Evolutionary conservation across 2,888 invertebrate genomes (phyloP).

Genomic region (Nomada lathburiana): DNA sequence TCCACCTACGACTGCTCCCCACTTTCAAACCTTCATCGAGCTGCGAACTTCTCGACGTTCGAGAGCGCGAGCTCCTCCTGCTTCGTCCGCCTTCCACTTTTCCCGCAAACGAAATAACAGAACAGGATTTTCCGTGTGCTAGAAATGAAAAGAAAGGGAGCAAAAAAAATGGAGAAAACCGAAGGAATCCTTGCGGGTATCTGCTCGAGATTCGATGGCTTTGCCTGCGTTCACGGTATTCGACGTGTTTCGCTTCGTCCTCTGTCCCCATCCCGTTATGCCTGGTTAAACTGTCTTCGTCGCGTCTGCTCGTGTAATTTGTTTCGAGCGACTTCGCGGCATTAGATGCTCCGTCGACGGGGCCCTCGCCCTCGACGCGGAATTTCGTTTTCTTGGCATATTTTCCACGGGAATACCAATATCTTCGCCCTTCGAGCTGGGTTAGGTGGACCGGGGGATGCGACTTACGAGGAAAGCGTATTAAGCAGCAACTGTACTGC

Average conservation of each 20-base stretch:
- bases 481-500: slow-evolving; percentile 12
- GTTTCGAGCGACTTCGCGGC: slow-evolving; percentile 66
- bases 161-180: not conserved
- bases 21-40: slow-evolving; percentile 4
- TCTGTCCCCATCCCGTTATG: not conserved
- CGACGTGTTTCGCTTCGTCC: slow-evolving; percentile 5
- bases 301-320: slow-evolving; percentile 56
- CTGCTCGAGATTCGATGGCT: slow-evolving; percentile 54
- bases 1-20: slow-evolving; percentile 29
- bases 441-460: slow-evolving; percentile 30
- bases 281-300: not conserved
- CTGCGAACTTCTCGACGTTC: slow-evolving; percentile 35
- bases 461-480: slow-evolving; percentile 1
- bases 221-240: slow-evolving; percentile 6
- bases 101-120: slow-evolving; percentile 34
- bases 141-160: not conserved
- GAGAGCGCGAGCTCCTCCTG: not conserved
- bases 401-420: slow-evolving; percentile 66
- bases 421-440: slow-evolving; percentile 15
- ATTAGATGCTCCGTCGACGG: slow-evolving; percentile 53
- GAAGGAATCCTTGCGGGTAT: slow-evolving; percentile 36
- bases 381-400: slow-evolving; percentile 63
- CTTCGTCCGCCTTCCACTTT: not conserved
- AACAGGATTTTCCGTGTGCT: slow-evolving; percentile 10
- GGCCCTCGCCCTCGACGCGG: slow-evolving; percentile 27